Conservation (phyloP, 2,797 vertebrate genomes). For the Babyrousa celebensis region DNA sequence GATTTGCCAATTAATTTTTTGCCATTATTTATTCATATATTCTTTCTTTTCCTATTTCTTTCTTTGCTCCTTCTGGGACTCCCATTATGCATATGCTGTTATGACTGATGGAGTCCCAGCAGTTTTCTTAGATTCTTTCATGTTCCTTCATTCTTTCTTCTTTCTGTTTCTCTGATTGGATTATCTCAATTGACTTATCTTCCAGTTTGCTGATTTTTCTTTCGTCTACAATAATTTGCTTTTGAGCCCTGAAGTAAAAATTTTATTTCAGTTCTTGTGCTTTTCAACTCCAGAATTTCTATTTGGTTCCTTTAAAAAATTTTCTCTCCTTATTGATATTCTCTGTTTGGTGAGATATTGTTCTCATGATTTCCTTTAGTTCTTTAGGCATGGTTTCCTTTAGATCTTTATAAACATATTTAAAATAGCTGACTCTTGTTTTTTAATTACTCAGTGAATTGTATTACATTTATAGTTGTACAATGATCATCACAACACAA, state of each 20-base stretch:
- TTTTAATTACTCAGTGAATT: too few species aligned
- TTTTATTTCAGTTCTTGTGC: background rate
- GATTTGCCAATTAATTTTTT: background rate
- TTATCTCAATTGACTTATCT: background rate
- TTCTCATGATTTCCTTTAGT: background rate
- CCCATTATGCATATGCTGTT: background rate
- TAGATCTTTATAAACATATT: background rate
- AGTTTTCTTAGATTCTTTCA: background rate
- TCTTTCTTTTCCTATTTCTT: background rate
- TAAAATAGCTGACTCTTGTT: background rate
- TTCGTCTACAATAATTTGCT: background rate
- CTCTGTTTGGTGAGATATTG: background rate
- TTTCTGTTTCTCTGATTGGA: background rate
- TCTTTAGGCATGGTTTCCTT: constrained; percentile 11
- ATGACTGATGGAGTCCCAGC: background rate
- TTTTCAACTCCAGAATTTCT: constrained; percentile 25
- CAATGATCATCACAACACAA: too few species aligned
- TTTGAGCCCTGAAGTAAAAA: background rate
- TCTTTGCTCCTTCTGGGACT: background rate
- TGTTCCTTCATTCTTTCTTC: constrained; percentile 53
- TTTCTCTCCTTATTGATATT: constrained; percentile 14
- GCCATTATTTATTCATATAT: background rate
- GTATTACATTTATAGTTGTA: too few species aligned
- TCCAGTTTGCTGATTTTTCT: background rate
- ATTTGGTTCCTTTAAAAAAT: background rate